A percentile compares a stretch with the other conserved stretches of the same genome.
Evolutionary conservation across 2,113 vertebrate genomes (phyloP).

Genomic region (Cryptomyrus ogoouensis): DNA sequence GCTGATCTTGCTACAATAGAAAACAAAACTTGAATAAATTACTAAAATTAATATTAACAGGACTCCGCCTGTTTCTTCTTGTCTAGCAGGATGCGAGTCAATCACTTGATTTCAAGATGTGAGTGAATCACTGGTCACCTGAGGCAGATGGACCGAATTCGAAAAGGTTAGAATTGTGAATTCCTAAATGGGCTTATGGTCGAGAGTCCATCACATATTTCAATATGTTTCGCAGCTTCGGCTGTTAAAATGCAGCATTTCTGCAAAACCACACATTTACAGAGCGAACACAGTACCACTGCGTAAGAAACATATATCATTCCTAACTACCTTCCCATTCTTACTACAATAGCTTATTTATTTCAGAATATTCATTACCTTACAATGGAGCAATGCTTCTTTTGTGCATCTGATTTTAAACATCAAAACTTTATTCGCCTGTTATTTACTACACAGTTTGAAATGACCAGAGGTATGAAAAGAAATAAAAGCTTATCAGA

Average conservation of each 20-base stretch:
- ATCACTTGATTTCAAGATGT: background rate
- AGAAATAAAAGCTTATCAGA: conserved; percentile 21
- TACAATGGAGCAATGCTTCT: conserved; percentile 47
- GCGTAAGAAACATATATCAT: background rate
- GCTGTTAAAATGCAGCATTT: conserved; percentile 54
- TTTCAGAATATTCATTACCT: background rate
- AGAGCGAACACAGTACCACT: conserved; percentile 28
- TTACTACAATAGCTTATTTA: background rate
- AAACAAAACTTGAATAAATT: background rate
- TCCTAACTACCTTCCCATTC: background rate
- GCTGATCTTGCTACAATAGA: background rate
- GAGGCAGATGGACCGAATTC: background rate
- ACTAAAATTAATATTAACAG: background rate
- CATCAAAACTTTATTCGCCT: conserved; percentile 37
- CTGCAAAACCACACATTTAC: conserved; percentile 61
- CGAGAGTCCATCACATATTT: background rate
- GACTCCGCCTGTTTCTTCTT: background rate
- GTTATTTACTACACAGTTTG: conserved; percentile 66
- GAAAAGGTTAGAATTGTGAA: background rate
- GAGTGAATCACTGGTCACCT: background rate
- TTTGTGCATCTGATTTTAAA: conserved; percentile 78
- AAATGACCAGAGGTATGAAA: conserved; percentile 65
- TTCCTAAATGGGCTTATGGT: background rate
- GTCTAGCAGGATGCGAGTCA: background rate
- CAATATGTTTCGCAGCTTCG: background rate